Evolutionary conservation across 2,113 vertebrate species (phyloP).

Genomic region (Gambusia affinis): DNA sequence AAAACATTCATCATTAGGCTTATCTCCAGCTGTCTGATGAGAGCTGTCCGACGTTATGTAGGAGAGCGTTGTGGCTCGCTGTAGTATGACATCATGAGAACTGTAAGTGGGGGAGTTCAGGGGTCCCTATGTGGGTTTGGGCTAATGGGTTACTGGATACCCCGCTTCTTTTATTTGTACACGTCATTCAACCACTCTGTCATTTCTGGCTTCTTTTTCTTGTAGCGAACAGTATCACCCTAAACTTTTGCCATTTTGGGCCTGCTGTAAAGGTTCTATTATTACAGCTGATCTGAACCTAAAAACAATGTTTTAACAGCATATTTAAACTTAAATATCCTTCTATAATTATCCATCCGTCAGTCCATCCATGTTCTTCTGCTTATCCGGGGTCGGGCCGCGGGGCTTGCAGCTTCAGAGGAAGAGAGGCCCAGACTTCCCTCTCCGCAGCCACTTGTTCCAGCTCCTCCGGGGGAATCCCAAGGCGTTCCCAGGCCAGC

Average conservation of each 20-base stretch:
- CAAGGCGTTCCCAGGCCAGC: no score
- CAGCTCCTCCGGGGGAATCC: no score
- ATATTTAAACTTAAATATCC: no score
- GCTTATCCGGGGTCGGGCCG: no score
- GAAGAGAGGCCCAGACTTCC: no score
- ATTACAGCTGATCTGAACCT: no score
- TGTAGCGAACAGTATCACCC: background rate
- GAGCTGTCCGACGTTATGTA: slow-evolving; percentile 37
- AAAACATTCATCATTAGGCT: slow-evolving; percentile 50
- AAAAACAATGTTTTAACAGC: no score
- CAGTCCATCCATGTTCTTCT: no score
- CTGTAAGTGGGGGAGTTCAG: slow-evolving; percentile 48
- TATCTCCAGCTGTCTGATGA: slow-evolving; percentile 49
- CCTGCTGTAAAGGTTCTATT: background rate
- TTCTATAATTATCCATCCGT: no score
- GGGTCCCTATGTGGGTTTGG: slow-evolving; percentile 50
- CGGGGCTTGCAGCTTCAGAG: no score
- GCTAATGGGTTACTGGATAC: slow-evolving; percentile 77
- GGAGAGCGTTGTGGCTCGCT: slow-evolving; percentile 27
- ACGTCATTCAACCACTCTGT: background rate
- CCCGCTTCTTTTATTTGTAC: slow-evolving; percentile 16
- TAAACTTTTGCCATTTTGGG: background rate
- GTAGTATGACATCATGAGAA: slow-evolving; percentile 77
- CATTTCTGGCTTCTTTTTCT: background rate
- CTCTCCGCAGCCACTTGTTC: no score